phyloP scores from a whole-genome alignment of 2,113 vertebrate species.

The Camelus dromedarius region DNA sequence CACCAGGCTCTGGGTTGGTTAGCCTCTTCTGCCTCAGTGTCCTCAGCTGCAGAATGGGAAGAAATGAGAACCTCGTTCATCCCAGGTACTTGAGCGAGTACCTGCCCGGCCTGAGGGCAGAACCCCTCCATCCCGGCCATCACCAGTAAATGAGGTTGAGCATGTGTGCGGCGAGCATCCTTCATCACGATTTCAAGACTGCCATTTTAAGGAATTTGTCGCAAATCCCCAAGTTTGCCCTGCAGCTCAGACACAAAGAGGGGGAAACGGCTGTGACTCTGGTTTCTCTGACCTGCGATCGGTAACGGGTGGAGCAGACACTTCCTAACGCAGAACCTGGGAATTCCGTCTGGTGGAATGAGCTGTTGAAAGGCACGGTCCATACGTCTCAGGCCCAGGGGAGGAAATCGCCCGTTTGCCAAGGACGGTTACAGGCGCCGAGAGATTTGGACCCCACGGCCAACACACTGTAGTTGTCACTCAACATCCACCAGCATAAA shows the following conservation, averaged over 20 bases:
- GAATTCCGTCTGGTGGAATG: background rate
- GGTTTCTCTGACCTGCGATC: background rate
- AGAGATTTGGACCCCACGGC: fast-evolving
- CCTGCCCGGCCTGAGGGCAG: fast-evolving
- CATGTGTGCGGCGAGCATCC: fast-evolving
- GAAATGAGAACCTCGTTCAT: fast-evolving
- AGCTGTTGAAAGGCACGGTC: background rate
- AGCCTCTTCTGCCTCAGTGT: background rate
- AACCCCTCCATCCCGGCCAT: fast-evolving
- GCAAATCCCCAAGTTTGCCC: background rate
- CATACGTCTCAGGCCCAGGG: background rate
- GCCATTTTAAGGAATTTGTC: background rate
- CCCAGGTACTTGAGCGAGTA: fast-evolving
- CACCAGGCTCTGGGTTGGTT: fast-evolving
- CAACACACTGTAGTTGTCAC: background rate
- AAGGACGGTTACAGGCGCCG: background rate
- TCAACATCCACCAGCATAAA: background rate
- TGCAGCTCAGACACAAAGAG: background rate
- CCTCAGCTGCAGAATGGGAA: background rate
- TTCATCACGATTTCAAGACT: background rate
- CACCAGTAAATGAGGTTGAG: fast-evolving
- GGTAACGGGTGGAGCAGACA: fast-evolving
- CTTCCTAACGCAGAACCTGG: fast-evolving
- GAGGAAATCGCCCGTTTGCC: background rate
- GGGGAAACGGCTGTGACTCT: background rate